Conservation (phyloP, 2,797 vertebrate species). For the Rhabdophis nuchalis region DNA sequence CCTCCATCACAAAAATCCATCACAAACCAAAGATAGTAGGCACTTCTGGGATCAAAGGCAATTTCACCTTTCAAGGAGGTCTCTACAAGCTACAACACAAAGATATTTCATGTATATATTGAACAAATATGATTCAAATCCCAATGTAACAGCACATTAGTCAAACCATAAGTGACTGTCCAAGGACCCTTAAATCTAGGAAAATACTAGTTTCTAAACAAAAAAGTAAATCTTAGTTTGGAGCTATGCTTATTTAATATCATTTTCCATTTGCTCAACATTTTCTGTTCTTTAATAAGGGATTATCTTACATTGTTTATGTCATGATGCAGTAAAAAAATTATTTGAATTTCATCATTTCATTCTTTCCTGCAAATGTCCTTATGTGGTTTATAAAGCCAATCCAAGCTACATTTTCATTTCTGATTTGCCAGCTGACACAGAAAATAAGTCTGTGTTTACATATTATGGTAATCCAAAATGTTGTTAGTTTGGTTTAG, state of each 20-base stretch:
- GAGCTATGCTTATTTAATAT: background rate
- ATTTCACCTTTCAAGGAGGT: slow-evolving; percentile 95
- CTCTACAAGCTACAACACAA: slow-evolving; percentile 78
- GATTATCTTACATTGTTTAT: background rate
- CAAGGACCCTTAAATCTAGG: background rate
- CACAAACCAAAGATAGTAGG: slow-evolving; percentile 97
- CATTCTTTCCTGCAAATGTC: background rate
- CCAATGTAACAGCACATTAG: background rate
- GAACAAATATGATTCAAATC: slow-evolving; percentile 12
- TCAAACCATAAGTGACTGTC: background rate
- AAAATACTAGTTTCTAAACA: background rate
- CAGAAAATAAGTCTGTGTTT: background rate
- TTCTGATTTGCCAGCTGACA: background rate
- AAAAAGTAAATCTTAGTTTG: background rate
- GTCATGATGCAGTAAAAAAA: background rate
- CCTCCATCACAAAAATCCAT: slow-evolving; percentile 98
- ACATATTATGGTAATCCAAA: background rate
- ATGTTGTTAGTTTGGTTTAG: background rate
- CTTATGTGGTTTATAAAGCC: background rate
- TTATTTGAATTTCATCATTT: background rate
- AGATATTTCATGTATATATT: slow-evolving; percentile 23
- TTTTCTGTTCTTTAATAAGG: background rate
- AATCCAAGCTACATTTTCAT: background rate
- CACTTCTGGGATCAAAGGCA: slow-evolving; percentile 88
- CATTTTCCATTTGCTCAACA: background rate